These are phyloP conservation scores for Rotaria socialis DNA, from an alignment of 2,888 invertebrate species.

Conservation along the genomic window DNA sequence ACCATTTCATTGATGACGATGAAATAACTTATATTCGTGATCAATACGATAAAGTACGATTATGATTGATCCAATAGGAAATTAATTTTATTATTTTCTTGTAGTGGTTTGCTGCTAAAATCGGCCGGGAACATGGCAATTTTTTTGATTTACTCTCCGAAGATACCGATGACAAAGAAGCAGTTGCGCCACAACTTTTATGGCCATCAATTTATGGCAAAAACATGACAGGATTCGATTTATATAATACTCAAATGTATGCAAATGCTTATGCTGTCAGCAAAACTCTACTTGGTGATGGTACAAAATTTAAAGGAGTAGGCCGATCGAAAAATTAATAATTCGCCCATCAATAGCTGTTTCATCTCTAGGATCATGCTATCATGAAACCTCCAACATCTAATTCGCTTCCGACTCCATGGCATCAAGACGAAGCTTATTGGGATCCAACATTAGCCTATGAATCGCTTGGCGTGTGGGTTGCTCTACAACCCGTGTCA, in stretches of 20 bases:
- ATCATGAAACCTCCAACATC: not conserved
- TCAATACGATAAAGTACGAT: slow-evolving; percentile 22
- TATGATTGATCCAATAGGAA: too few relatives aligned
- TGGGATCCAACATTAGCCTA: slow-evolving; percentile 3
- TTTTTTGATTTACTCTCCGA: slow-evolving; percentile 28
- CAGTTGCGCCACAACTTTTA: slow-evolving; percentile 1
- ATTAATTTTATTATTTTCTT: too few relatives aligned
- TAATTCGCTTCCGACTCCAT: slow-evolving; percentile 2
- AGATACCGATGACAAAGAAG: slow-evolving; percentile 13
- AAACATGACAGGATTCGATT: slow-evolving; percentile 3
- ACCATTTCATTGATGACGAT: not conserved
- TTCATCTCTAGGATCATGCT: not conserved
- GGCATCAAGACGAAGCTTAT: slow-evolving; percentile 35
- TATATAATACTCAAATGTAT: slow-evolving; percentile 35
- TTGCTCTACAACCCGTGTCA: not conserved
- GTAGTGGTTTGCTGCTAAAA: slow-evolving; percentile 2
- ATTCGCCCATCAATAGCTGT: too few relatives aligned
- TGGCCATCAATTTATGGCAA: slow-evolving; percentile 26
- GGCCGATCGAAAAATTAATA: too few relatives aligned
- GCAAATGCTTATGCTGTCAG: slow-evolving; percentile 14
- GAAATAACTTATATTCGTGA: not conserved
- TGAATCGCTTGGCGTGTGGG: slow-evolving; percentile 16
- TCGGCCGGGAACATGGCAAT: slow-evolving; percentile 31
- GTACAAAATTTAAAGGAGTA: slow-evolving; percentile 4
- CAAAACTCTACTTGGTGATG: not conserved